Evolutionary conservation across 1,140 invertebrate species (phyloP), one percentile per base, ranked within the genome.

Genomic region (Orius insidiosus): DNA sequence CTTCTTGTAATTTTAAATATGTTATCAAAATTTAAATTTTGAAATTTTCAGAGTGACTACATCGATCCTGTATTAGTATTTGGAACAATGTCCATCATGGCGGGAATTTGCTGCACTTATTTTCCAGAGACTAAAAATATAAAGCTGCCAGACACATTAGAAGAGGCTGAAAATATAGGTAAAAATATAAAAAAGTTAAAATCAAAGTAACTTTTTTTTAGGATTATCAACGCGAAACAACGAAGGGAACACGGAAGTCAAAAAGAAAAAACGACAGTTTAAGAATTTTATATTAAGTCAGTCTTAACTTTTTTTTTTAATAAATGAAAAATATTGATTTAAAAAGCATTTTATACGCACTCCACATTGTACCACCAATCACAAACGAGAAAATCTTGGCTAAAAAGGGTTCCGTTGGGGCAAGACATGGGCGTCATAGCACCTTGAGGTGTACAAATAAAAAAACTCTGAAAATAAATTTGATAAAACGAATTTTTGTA

Each of bases 321-420:
- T 24, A 4, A 24, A 24, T 4, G 24, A 7, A 24, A 24, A 24
- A 24, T 24, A 24, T 4, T 24, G 24, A 24, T 24, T 24, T 24
- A 24, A 24, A 24, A 24, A 24, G 3, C 7, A 4, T 24, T 24
- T 24, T 30, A 43, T n/a, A 9, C 33, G 47, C 78, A 81, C 46
- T 76, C 67, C 1, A 80, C 76, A 53, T 78, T 78, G 60, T 76
- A 75, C 72, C 78, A 80, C 77, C 78, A 80, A 52, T 78, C 75
- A 53, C 78, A 81, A 2, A 78, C 75, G 5, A 79, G 69, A 7
- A 62, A 56, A 14, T 72, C 69, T 63, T 82, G 79, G 55, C 74
- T 79, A 57, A 84, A 83, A 8, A 82, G 60, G 0, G 80, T 84
- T 36, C 78, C 78, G 55, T 83, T 83, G 3, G 79, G 77, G 55